phyloP scores from a whole-genome alignment of 2,888 invertebrate species.

The Lasioglossum pauxillum region DNA sequence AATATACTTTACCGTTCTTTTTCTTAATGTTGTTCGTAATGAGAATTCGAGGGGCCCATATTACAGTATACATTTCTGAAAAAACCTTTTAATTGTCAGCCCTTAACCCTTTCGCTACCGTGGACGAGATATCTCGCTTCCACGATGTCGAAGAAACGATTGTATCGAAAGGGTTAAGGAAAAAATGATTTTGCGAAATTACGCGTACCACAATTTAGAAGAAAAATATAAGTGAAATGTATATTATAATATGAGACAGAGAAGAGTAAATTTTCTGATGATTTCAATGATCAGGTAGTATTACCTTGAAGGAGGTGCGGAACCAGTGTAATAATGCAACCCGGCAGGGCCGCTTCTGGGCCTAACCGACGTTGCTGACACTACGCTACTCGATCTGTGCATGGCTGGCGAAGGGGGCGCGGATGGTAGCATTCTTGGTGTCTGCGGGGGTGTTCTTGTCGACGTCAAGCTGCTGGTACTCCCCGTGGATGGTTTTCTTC shows the following conservation, averaged over 20 bases:
- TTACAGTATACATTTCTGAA: background rate
- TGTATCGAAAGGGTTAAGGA: background rate
- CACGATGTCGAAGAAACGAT: too few relatives aligned
- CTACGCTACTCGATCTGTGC: slow-evolving; percentile 84
- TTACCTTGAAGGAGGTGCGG: slow-evolving; percentile 90
- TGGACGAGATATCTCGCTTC: too few relatives aligned
- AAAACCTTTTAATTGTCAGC: too few relatives aligned
- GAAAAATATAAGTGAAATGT: background rate
- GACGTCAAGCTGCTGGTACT: slow-evolving; percentile 83
- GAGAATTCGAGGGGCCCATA: background rate
- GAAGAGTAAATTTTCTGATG: background rate
- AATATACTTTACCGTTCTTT: background rate
- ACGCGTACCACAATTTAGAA: too few relatives aligned
- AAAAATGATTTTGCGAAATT: background rate
- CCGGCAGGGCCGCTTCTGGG: slow-evolving; percentile 92
- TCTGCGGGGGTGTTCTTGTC: slow-evolving; percentile 83
- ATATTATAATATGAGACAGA: background rate
- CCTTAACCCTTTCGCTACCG: too few relatives aligned
- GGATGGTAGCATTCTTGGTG: slow-evolving; percentile 82
- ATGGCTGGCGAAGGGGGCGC: slow-evolving; percentile 83
- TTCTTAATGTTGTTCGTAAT: background rate
- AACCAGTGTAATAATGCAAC: slow-evolving; percentile 91
- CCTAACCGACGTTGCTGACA: slow-evolving; percentile 84
- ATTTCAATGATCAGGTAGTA: background rate
- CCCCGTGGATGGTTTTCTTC: slow-evolving; percentile 82